A percentile compares a stretch with the other conserved stretches of the same genome.
Evolutionary conservation across 2,113 vertebrate species (phyloP).

Genomic region (Columba janthina): DNA sequence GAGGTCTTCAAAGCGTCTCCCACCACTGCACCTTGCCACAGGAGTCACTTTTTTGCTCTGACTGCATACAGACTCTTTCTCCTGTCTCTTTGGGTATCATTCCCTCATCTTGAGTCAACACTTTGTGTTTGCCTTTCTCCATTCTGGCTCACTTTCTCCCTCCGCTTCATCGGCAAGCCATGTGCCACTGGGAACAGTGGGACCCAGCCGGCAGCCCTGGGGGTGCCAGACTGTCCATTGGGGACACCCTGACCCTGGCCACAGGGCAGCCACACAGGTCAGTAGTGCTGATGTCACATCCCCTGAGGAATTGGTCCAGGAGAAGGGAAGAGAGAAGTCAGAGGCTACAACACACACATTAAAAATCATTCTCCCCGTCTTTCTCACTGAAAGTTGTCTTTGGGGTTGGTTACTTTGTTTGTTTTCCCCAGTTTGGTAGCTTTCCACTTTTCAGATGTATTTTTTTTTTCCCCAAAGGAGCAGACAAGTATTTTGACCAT

Average conservation of each 20-base stretch:
- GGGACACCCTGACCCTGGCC: fast-evolving
- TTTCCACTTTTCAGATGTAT: not conserved
- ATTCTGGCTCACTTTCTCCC: not conserved
- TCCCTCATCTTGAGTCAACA: not conserved
- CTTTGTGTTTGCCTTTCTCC: not conserved
- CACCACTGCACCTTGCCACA: not conserved
- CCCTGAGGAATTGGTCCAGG: not conserved
- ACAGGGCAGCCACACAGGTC: not conserved
- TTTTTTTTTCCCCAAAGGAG: not conserved
- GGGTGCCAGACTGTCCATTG: not conserved
- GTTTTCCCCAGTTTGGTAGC: not conserved
- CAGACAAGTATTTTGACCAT: not conserved
- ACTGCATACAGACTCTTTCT: not conserved
- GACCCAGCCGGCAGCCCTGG: not conserved
- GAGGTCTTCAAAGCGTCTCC: not conserved
- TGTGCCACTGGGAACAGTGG: fast-evolving
- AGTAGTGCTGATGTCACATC: not conserved
- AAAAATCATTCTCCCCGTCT: not conserved
- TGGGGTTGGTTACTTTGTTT: no score
- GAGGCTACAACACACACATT: not conserved
- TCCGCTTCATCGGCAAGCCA: not conserved
- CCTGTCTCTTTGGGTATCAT: not conserved
- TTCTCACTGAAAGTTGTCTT: not conserved
- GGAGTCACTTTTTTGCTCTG: not conserved
- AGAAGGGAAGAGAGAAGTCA: not conserved